Evolutionary conservation across 2,888 invertebrate species (phyloP).

Genomic region (Stenurella melanura): DNA sequence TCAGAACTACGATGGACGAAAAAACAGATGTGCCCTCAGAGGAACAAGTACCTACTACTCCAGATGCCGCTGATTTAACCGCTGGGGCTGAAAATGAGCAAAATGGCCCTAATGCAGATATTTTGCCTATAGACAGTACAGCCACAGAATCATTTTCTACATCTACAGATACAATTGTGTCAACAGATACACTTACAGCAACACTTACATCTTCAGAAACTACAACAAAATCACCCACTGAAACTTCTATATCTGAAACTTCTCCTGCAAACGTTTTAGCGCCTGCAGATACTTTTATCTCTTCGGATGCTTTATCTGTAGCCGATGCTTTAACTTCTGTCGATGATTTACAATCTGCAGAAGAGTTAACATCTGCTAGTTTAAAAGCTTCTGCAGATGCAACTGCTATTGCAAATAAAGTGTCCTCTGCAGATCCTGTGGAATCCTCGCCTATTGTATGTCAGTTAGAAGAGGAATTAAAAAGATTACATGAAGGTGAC

Average conservation of each 20-base stretch:
- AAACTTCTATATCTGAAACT: slow-evolving; percentile 24
- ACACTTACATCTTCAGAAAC: slow-evolving; percentile 28
- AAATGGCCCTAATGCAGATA: slow-evolving; percentile 1
- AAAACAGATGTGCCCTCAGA: slow-evolving; percentile 44
- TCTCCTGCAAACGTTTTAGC: neutral
- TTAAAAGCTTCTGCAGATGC: slow-evolving; percentile 24
- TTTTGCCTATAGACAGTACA: slow-evolving; percentile 11
- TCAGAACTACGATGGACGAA: slow-evolving; percentile 48
- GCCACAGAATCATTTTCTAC: slow-evolving; percentile 12
- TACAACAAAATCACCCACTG: slow-evolving; percentile 11
- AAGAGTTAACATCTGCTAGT: slow-evolving; percentile 37
- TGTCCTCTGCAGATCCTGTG: slow-evolving; percentile 26
- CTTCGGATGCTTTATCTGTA: slow-evolving; percentile 42
- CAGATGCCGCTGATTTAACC: slow-evolving; percentile 11
- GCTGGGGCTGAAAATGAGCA: too few relatives aligned
- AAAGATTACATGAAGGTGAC: slow-evolving; percentile 52
- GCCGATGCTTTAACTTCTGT: slow-evolving; percentile 39
- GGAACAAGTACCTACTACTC: neutral
- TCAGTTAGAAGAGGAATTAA: slow-evolving; percentile 50
- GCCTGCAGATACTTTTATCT: slow-evolving; percentile 27
- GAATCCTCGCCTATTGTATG: slow-evolving; percentile 42
- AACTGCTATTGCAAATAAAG: slow-evolving; percentile 23
- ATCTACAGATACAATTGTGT: slow-evolving; percentile 18
- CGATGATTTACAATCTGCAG: slow-evolving; percentile 33
- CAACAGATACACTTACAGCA: slow-evolving; percentile 33